Conservation (phyloP, 2,113 vertebrate genomes). For the Condylura cristata region DNA sequence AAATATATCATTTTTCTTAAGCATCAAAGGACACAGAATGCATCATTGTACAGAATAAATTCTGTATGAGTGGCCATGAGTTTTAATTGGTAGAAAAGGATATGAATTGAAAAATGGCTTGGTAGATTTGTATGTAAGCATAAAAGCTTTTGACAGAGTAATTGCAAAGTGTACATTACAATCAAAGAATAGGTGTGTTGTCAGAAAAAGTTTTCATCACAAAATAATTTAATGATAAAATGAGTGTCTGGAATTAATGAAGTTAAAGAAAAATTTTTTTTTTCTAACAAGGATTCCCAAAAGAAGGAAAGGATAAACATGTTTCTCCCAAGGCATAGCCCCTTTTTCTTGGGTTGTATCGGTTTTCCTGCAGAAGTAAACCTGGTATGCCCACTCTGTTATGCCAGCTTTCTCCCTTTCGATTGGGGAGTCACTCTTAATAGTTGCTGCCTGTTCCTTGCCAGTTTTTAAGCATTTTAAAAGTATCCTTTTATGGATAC, state of each 20-base stretch:
- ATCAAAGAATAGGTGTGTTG: not conserved
- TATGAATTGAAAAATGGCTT: slow-evolving; percentile 29
- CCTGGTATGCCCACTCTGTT: not conserved
- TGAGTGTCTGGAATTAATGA: slow-evolving; percentile 28
- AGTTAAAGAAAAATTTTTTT: not conserved
- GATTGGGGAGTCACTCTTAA: not conserved
- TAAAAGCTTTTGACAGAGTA: slow-evolving; percentile 13
- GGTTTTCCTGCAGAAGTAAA: not conserved
- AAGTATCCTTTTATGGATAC: not conserved
- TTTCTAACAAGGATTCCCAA: not conserved
- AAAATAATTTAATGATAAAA: slow-evolving; percentile 50
- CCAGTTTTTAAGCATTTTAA: not conserved
- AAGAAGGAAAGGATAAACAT: not conserved
- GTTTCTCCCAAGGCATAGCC: not conserved
- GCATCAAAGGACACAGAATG: slow-evolving; percentile 27
- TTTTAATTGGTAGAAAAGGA: slow-evolving; percentile 36
- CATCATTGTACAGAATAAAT: slow-evolving; percentile 45
- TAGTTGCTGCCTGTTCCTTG: not conserved
- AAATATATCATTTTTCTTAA: slow-evolving; percentile 58
- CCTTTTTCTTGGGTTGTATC: not conserved
- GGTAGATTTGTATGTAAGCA: slow-evolving; percentile 24
- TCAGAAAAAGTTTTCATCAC: not conserved
- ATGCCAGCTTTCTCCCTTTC: not conserved
- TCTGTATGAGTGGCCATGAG: slow-evolving; percentile 44
- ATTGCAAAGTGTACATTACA: not conserved